Percentiles rank a stretch among this genome's conserved stretches.
phyloP scores from a whole-genome alignment of 2,888 invertebrate genomes.

The Toxonevra muliebris region DNA sequence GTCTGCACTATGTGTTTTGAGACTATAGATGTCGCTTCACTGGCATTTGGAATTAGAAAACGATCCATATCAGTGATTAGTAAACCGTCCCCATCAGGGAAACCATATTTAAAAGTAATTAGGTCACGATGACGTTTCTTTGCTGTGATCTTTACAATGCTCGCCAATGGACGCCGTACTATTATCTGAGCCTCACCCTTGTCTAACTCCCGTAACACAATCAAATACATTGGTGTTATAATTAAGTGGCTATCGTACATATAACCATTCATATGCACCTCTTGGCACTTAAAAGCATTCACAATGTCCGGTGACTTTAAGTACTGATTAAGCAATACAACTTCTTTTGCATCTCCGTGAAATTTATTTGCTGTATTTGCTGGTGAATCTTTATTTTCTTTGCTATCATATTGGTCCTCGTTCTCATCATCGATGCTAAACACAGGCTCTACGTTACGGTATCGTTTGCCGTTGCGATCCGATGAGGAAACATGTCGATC shows the following conservation, averaged over 20 bases:
- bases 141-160: constrained; percentile 96
- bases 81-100: constrained; percentile 80
- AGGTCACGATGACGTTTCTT: constrained; percentile 94
- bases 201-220: constrained; percentile 80
- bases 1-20: constrained; percentile 86
- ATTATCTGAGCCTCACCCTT: constrained; percentile 85
- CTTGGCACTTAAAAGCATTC: constrained; percentile 89
- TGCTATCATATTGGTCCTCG: constrained; percentile 66
- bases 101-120: constrained; percentile 96
- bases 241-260: constrained; percentile 89
- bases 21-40: constrained; percentile 87
- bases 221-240: constrained; percentile 85
- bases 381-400: constrained; percentile 49
- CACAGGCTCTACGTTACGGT: constrained; percentile 89
- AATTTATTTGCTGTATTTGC: constrained; percentile 64
- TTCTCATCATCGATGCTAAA: constrained; percentile 94
- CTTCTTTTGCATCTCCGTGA: constrained; percentile 77
- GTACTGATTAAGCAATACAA: constrained; percentile 83
- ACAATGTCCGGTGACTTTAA: constrained; percentile 84
- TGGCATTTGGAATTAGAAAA: constrained; percentile 91
- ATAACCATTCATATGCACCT: constrained; percentile 88
- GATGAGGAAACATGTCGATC: constrained; percentile 86
- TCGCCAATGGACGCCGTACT: constrained; percentile 86
- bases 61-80: constrained; percentile 90
- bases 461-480: constrained; percentile 86